These are phyloP conservation scores for Procambarus clarkii DNA, from an alignment of 1,140 invertebrate genomes.

Conservation along the genomic window DNA sequence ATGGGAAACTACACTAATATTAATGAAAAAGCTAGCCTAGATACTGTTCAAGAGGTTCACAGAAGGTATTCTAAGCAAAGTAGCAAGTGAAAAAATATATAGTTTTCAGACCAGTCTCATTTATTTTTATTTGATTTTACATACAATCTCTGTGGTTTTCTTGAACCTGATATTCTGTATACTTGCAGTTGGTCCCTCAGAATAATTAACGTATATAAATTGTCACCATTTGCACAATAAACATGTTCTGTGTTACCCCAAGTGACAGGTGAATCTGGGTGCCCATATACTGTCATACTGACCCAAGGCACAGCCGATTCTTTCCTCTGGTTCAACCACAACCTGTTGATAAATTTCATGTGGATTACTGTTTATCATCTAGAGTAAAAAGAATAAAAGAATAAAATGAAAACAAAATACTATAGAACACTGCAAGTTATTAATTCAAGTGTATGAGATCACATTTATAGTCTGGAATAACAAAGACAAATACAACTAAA, in stretches of 20 bases:
- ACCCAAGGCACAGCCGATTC: slow-evolving; percentile 43
- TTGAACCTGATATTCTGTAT: slow-evolving; percentile 4
- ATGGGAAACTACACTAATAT: no score
- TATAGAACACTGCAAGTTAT: no score
- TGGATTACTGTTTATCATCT: not conserved
- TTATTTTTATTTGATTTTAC: slow-evolving; percentile 55
- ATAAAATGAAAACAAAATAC: no score
- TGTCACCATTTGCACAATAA: slow-evolving; percentile 39
- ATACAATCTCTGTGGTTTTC: slow-evolving; percentile 40
- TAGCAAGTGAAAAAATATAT: no score
- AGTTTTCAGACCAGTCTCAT: not conserved
- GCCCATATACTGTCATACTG: slow-evolving; percentile 53
- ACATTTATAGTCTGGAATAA: no score
- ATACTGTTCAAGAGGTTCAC: no score
- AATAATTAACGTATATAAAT: slow-evolving; percentile 47
- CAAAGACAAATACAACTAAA: no score
- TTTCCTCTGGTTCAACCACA: slow-evolving; percentile 1
- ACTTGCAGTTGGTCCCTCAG: slow-evolving; percentile 10
- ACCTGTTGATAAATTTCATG: not conserved
- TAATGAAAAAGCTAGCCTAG: no score
- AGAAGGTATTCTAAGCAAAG: no score
- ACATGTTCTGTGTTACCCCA: slow-evolving; percentile 32
- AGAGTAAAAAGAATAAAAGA: no score
- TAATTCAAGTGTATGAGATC: no score
- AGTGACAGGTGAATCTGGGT: slow-evolving; percentile 29